phyloP scores from a whole-genome alignment of 2,888 invertebrate genomes.

The Calameuta idolon region DNA sequence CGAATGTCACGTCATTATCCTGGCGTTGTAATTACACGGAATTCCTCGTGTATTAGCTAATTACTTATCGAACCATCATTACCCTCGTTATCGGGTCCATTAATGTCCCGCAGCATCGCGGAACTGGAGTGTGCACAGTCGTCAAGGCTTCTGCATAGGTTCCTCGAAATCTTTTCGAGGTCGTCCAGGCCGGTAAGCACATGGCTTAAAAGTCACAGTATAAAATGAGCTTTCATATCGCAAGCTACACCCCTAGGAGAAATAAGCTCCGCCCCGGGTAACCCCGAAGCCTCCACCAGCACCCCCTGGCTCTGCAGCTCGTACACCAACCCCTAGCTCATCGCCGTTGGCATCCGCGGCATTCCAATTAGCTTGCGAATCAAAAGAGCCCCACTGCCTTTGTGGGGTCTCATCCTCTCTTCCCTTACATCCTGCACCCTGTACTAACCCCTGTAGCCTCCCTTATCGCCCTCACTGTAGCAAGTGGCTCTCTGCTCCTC shows the following conservation, averaged over 20 bases:
- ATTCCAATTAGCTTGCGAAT: slow-evolving; percentile 67
- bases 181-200: background rate
- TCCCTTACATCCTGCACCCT: background rate
- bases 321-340: slow-evolving; percentile 18
- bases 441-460: background rate
- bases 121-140: background rate
- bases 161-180: background rate
- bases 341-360: slow-evolving; percentile 65
- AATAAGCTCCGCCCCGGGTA: slow-evolving; percentile 58
- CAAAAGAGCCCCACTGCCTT: slow-evolving; percentile 66
- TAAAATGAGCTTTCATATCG: slow-evolving; percentile 48
- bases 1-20: background rate
- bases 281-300: background rate
- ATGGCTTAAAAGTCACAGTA: background rate
- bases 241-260: slow-evolving; percentile 51
- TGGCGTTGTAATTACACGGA: background rate
- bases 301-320: background rate
- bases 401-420: slow-evolving; percentile 59
- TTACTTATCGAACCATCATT: background rate
- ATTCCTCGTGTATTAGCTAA: background rate
- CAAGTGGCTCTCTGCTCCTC: slow-evolving; percentile 9
- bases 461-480: background rate
- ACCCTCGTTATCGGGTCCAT: background rate
- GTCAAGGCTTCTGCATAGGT: background rate
- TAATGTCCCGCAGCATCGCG: background rate